Base-by-base conservation (phyloP, 2,888 invertebrate genomes). In the Xylota sylvarum region DNA sequence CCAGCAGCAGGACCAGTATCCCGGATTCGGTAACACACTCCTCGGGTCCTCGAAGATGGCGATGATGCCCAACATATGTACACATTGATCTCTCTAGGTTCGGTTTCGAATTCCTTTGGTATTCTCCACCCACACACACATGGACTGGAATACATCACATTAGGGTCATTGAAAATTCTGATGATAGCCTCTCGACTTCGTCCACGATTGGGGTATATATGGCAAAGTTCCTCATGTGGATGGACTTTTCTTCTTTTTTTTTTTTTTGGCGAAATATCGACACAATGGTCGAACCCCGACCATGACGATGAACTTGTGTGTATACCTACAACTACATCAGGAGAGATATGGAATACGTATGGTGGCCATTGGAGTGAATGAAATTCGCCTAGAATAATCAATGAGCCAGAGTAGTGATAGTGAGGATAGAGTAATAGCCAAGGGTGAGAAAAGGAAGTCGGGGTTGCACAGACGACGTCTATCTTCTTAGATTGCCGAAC, bases 381-480 rank as follows among this genome's bases (percentile, higher is more conserved):
- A 86, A 82, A 73, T 82, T 82, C 86, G 62, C 69, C 77, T 37
- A 82, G 86, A 82, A 86, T 86, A 86, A 73, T 86, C 86, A 86
- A 86, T 86, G 82, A 82, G 82, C 76, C n/a, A n/a, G n/a, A 52
- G 10, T n/a, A 46, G 17, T 10, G n/a, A 27, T 56, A 40, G 48
- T 73, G 30, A 10, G 50, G 32, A 58, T 65, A 19, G 52, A 50
- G 55, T 35, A 14, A 32, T 40, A 62, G 27, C 14, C 32, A 23
- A 30, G 46, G 40, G 65, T 46, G 52, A 52, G 32, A 12, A 17
- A 27, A 23, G 14, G 10, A 5, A 23, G 48, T 37, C 6, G 3
- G 37, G 30, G 23, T 23, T 50, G n/a, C 77, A 35, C 12, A 46
- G 62, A 77, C 67, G 62, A 77, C 67, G 81, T 76, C 72, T 60